phyloP scores from a whole-genome alignment of 1,140 invertebrate genomes.

The Brachystomella parvula region DNA sequence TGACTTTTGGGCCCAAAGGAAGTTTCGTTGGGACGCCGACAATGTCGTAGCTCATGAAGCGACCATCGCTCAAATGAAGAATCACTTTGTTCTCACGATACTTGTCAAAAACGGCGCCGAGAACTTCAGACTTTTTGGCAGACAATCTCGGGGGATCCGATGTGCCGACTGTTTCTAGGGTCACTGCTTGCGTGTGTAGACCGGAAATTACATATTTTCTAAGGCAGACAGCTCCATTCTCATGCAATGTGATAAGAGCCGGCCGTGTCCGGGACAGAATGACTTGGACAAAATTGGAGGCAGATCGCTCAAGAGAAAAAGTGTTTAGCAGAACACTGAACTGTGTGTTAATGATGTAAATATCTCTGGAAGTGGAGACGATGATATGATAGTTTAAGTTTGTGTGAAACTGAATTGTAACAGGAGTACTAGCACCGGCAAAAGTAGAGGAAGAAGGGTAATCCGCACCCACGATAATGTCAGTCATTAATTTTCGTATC shows the following conservation, averaged over 20 bases:
- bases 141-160: slow-evolving; percentile 29
- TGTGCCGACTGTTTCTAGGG: slow-evolving; percentile 25
- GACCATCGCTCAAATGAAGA: slow-evolving; percentile 30
- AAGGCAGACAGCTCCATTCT: slow-evolving; percentile 31
- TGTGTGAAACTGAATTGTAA: slow-evolving; percentile 19
- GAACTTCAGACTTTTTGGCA: slow-evolving; percentile 31
- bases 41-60: slow-evolving; percentile 26
- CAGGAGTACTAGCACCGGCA: neutral
- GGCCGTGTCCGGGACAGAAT: slow-evolving; percentile 20
- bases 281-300: slow-evolving; percentile 20
- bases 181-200: slow-evolving; percentile 22
- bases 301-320: slow-evolving; percentile 25
- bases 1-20: neutral
- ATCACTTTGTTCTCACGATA: slow-evolving; percentile 24
- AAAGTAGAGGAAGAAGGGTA: neutral
- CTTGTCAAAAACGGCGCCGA: slow-evolving; percentile 21
- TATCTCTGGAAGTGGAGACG: slow-evolving; percentile 21
- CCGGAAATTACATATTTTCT: slow-evolving; percentile 31
- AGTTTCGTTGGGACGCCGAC: neutral
- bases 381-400: slow-evolving; percentile 27
- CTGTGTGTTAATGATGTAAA: slow-evolving; percentile 28
- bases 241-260: slow-evolving; percentile 31
- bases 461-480: slow-evolving; percentile 35
- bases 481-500: slow-evolving; percentile 32
- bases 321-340: slow-evolving; percentile 26